These are phyloP conservation scores for Ceuthmochares aereus DNA, from an alignment of 2,113 vertebrate genomes.

Conservation along the genomic window DNA sequence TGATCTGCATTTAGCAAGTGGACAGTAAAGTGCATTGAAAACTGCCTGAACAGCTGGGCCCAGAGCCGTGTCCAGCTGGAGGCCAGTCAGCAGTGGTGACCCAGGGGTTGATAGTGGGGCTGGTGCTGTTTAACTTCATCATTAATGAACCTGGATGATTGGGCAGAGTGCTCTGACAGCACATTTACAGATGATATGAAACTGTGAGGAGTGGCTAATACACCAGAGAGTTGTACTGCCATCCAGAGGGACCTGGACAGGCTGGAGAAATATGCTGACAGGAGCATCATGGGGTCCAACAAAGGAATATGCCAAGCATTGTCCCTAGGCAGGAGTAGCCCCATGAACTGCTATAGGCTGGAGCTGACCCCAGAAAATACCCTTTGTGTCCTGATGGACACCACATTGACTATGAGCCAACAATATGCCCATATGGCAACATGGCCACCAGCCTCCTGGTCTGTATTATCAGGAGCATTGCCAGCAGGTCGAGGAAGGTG, in stretches of 20 bases:
- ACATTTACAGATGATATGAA: not conserved
- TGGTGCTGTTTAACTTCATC: not conserved
- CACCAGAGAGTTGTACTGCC: not conserved
- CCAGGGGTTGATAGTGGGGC: not conserved
- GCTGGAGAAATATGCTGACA: not conserved
- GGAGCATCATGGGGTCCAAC: not conserved
- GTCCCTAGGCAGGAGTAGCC: not conserved
- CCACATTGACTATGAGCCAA: not conserved
- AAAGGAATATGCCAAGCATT: not conserved
- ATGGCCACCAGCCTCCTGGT: not conserved
- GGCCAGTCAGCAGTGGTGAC: not conserved
- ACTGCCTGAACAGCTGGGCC: not conserved
- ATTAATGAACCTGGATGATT: not conserved
- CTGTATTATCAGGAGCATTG: not conserved
- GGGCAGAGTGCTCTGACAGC: not conserved
- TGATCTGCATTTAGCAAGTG: not conserved
- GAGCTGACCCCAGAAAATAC: not conserved
- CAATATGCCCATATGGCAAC: not conserved
- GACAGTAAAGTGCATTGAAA: not conserved
- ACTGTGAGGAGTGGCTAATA: not conserved
- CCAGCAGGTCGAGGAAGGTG: not conserved
- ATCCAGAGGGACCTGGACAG: not conserved
- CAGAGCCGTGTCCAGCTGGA: not conserved
- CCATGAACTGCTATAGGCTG: not conserved
- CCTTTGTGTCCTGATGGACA: not conserved